Evolutionary conservation across 2,888 invertebrate species (phyloP).

Genomic region (Bibio marci): DNA sequence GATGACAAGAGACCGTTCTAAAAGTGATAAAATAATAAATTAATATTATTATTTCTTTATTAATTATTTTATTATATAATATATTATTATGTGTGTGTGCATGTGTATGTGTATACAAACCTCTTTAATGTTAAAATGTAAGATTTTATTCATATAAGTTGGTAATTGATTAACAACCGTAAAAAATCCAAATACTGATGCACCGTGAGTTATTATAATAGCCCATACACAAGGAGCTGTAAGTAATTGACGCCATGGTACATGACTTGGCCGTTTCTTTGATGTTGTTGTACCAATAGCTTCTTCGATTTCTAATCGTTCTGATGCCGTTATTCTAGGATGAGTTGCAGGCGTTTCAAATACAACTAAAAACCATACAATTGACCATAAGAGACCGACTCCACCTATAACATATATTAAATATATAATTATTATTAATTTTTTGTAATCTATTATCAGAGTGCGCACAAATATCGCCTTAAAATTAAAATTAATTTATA

Average conservation of each 20-base stretch:
- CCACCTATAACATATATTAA: conserved; percentile 30
- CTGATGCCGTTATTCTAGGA: conserved; percentile 59
- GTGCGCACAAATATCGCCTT: too few relatives aligned
- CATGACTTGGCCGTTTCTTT: conserved; percentile 40
- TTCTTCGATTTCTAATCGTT: conserved; percentile 52
- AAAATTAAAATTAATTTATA: too few relatives aligned
- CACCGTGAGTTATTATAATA: conserved; percentile 63
- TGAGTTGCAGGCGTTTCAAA: conserved; percentile 70
- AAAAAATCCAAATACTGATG: conserved; percentile 77
- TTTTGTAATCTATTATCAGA: too few relatives aligned
- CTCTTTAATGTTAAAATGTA: conserved; percentile 59
- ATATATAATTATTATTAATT: background rate
- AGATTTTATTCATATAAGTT: conserved; percentile 66
- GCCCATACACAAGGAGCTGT: conserved; percentile 68
- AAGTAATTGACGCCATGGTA: conserved; percentile 58
- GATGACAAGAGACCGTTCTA: conserved; percentile 73
- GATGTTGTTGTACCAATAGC: conserved; percentile 45
- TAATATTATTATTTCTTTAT: background rate
- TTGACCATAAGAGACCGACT: conserved; percentile 63
- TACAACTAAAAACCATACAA: conserved; percentile 63
- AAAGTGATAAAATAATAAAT: conserved; percentile 12
- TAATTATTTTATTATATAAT: background rate
- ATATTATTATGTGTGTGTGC: too few relatives aligned
- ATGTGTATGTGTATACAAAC: conserved; percentile 24
- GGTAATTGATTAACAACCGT: conserved; percentile 77